A percentile compares a stretch with the other conserved stretches of the same genome.
These are phyloP conservation scores for Aphrophora alni DNA, from an alignment of 2,888 invertebrate species.

Conservation along the genomic window DNA sequence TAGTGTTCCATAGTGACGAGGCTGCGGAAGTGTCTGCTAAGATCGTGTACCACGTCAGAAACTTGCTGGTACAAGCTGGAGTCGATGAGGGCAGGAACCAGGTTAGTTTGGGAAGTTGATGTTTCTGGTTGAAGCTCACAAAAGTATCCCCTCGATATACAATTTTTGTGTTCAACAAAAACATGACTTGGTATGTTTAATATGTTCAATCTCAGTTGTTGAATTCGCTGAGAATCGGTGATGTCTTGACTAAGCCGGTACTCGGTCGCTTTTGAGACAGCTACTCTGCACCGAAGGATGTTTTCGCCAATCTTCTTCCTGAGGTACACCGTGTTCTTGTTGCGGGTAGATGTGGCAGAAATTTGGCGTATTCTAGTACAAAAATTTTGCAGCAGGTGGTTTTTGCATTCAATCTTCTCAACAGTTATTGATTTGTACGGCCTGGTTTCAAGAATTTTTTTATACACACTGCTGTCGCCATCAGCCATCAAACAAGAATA, in stretches of 20 bases:
- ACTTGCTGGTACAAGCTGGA: slow-evolving; percentile 15
- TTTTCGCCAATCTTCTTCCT: slow-evolving; percentile 24
- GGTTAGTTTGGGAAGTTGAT: background rate
- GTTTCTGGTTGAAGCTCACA: background rate
- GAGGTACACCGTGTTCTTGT: slow-evolving; percentile 18
- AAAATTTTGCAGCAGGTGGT: slow-evolving; percentile 50
- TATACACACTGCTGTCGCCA: slow-evolving; percentile 55
- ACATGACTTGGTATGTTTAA: slow-evolving; percentile 30
- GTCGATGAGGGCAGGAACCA: background rate
- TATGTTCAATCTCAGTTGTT: slow-evolving; percentile 20
- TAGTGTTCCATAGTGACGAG: slow-evolving; percentile 22
- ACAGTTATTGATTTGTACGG: slow-evolving; percentile 49
- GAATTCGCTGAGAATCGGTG: background rate
- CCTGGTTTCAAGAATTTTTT: slow-evolving; percentile 47
- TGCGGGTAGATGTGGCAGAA: background rate
- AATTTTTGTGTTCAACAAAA: slow-evolving; percentile 26
- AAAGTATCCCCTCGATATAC: slow-evolving; percentile 28
- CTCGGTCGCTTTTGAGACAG: slow-evolving; percentile 13
- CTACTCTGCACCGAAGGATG: slow-evolving; percentile 21
- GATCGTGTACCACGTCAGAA: background rate
- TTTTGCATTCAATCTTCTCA: slow-evolving; percentile 53
- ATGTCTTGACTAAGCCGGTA: slow-evolving; percentile 12
- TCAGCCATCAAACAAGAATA: slow-evolving; percentile 52
- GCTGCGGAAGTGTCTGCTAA: slow-evolving; percentile 23
- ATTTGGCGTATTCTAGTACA: slow-evolving; percentile 31